Conservation (phyloP, 2,888 invertebrate genomes). For the Gastrophysa polygoni region DNA sequence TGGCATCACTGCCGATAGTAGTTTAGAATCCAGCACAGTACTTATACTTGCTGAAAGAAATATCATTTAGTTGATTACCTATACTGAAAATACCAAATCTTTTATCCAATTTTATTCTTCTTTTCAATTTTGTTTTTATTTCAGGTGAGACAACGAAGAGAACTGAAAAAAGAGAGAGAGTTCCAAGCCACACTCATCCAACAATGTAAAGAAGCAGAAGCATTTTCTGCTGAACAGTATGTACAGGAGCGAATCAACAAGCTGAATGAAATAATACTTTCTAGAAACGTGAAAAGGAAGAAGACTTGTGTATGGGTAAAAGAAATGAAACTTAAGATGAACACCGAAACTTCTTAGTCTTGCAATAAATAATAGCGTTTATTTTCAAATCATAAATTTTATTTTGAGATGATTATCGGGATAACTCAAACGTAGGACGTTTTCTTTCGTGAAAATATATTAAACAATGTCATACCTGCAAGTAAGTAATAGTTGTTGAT, state of each 20-base stretch:
- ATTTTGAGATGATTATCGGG: too few relatives aligned
- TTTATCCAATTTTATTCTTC: too few relatives aligned
- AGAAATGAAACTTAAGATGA: not conserved
- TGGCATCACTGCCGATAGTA: too few relatives aligned
- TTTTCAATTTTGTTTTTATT: conserved; percentile 43
- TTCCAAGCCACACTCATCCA: conserved; percentile 75
- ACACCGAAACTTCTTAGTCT: not conserved
- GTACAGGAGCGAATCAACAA: conserved; percentile 67
- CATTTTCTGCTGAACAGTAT: conserved; percentile 77
- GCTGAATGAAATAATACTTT: conserved; percentile 52
- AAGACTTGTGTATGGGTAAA: not conserved
- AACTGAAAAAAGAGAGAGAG: conserved; percentile 75
- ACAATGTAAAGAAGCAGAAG: conserved; percentile 73
- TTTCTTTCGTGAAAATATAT: too few relatives aligned
- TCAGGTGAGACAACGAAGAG: conserved; percentile 70
- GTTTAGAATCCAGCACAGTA: too few relatives aligned
- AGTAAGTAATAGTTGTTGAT: too few relatives aligned
- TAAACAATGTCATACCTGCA: too few relatives aligned
- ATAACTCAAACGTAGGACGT: too few relatives aligned
- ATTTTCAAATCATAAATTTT: not conserved
- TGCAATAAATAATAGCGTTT: not conserved
- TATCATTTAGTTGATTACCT: too few relatives aligned
- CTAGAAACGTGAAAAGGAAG: not conserved
- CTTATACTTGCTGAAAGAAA: too few relatives aligned
- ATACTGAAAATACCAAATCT: too few relatives aligned